Conservation (phyloP, 1,140 invertebrate genomes). For the Dolichoris vasculosae region DNA sequence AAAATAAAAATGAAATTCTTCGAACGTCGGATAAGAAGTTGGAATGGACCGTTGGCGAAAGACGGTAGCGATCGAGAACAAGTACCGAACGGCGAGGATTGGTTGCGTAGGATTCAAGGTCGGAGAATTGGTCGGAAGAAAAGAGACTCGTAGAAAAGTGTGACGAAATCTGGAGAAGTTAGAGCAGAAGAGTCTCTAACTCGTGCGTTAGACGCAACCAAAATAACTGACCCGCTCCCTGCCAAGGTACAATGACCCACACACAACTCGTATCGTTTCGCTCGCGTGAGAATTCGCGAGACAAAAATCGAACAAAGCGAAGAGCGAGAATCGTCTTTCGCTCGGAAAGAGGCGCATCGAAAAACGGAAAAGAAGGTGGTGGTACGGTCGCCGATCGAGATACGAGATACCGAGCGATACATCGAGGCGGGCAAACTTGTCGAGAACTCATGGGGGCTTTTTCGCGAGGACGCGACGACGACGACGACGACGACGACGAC, state of each 20-base stretch:
- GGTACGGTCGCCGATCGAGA: background rate
- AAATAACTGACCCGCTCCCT: conserved; percentile 27
- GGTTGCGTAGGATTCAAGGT: no score
- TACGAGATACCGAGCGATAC: no score
- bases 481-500: no score
- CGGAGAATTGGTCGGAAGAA: no score
- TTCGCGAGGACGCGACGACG: conserved; percentile 23
- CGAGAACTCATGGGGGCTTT: conserved; percentile 69
- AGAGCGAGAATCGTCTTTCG: background rate
- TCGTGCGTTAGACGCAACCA: background rate
- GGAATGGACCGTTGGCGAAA: no score
- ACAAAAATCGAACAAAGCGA: conserved; percentile 21
- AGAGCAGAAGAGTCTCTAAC: background rate
- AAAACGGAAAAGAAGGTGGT: background rate
- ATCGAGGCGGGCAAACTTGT: background rate
- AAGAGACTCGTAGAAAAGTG: background rate
- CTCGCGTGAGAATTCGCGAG: background rate
- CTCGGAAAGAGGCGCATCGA: background rate
- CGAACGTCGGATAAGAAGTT: no score
- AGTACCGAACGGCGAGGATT: no score
- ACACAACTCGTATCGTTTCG: background rate
- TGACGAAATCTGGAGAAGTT: background rate
- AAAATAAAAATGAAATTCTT: no score
- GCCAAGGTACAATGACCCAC: conserved; percentile 28
- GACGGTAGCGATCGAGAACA: no score